Evolutionary conservation across 2,797 vertebrate genomes (phyloP).

Genomic region (Hylomyscus alleni): DNA sequence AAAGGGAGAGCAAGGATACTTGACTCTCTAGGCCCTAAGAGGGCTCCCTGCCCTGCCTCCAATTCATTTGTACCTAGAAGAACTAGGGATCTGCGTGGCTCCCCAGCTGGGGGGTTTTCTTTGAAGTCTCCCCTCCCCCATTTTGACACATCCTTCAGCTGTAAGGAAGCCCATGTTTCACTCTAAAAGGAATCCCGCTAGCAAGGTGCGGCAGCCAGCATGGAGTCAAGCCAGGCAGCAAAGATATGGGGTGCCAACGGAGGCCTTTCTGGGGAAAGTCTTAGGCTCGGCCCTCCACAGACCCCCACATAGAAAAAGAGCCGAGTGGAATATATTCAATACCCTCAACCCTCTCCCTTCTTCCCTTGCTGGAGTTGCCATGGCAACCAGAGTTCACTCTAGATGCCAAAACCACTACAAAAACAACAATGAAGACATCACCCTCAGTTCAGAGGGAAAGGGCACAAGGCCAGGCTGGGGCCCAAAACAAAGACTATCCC

Average conservation of each 20-base stretch:
- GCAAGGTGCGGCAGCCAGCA: not conserved
- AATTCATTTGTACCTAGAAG: not conserved
- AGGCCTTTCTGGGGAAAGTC: not conserved
- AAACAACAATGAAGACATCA: constrained; percentile 66
- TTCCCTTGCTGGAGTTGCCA: constrained; percentile 71
- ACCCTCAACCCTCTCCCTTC: constrained; percentile 21
- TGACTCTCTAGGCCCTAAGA: not conserved
- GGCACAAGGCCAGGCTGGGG: not conserved
- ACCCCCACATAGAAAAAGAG: constrained; percentile 13
- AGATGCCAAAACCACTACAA: constrained; percentile 74
- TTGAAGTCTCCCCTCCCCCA: not conserved
- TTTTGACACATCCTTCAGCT: not conserved
- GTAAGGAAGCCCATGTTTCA: not conserved
- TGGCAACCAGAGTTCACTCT: constrained; percentile 78
- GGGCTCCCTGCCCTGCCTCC: not conserved
- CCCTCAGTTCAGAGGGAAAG: constrained; percentile 20
- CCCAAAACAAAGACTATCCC: not conserved
- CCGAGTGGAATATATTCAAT: constrained; percentile 18
- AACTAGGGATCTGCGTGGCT: not conserved
- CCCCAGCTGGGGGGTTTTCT: not conserved
- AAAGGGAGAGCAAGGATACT: not conserved
- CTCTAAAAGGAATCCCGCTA: not conserved
- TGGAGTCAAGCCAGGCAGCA: not conserved
- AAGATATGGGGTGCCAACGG: rapidly evolving
- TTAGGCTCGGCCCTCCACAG: not conserved